phyloP scores from a whole-genome alignment of 2,113 vertebrate species.

The Microtus pennsylvanicus region DNA sequence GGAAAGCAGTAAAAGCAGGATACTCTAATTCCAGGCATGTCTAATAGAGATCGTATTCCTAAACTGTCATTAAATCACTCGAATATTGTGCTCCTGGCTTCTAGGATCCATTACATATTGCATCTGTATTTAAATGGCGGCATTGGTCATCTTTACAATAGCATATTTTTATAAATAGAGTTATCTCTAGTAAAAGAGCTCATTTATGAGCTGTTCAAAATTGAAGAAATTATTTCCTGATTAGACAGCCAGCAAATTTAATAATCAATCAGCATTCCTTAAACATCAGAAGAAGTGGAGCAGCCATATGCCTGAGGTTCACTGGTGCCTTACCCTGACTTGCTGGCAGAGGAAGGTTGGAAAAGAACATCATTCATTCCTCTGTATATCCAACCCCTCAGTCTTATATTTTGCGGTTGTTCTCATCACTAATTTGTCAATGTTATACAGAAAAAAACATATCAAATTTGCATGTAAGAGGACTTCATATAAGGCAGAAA shows the following conservation, averaged over 20 bases:
- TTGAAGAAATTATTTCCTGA: neutral
- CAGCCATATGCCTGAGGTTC: too few species aligned
- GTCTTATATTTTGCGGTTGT: neutral
- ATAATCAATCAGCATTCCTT: neutral
- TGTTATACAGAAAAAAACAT: neutral
- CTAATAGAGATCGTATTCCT: slow-evolving; percentile 64
- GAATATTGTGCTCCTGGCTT: slow-evolving; percentile 49
- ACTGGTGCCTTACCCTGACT: neutral
- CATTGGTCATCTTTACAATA: slow-evolving; percentile 16
- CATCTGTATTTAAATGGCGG: slow-evolving; percentile 64
- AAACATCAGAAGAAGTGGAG: neutral
- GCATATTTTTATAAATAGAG: slow-evolving; percentile 16
- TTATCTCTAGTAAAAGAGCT: neutral
- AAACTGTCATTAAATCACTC: slow-evolving; percentile 68
- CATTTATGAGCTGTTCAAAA: neutral
- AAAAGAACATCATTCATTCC: neutral
- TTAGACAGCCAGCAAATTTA: neutral
- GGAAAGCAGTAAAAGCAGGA: slow-evolving; percentile 21
- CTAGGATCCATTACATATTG: slow-evolving; percentile 35
- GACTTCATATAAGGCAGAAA: neutral
- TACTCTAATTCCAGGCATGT: slow-evolving; percentile 53
- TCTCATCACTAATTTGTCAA: neutral
- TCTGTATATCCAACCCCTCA: neutral
- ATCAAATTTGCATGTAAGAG: neutral
- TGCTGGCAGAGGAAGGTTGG: neutral